Evolutionary conservation across 2,113 vertebrate genomes (phyloP).

Genomic region (Ancistrus triradiatus): DNA sequence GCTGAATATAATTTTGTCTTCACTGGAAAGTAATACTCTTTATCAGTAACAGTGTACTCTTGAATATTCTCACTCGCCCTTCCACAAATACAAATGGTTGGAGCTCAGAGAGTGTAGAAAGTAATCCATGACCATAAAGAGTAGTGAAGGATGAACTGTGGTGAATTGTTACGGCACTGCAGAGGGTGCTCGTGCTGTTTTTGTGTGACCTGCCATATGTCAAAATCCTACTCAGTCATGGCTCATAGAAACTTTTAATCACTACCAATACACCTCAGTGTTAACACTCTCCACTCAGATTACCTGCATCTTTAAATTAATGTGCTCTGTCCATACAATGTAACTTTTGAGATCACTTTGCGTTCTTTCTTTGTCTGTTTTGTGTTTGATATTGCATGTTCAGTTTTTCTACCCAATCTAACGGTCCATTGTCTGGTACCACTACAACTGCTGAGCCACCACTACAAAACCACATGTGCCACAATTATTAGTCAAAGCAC

Average conservation of each 20-base stretch:
- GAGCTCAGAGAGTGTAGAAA: slow-evolving; percentile 37
- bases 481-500: too few relatives aligned
- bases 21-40: neutral
- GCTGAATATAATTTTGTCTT: neutral
- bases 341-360: too few relatives aligned
- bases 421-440: too few relatives aligned
- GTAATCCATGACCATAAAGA: slow-evolving; percentile 52
- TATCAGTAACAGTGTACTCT: too few relatives aligned
- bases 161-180: slow-evolving; percentile 56
- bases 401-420: too few relatives aligned
- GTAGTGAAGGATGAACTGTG: slow-evolving; percentile 55
- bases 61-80: slow-evolving; percentile 6
- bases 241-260: slow-evolving; percentile 50
- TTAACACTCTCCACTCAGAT: slow-evolving; percentile 35
- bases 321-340: too few relatives aligned
- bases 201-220: slow-evolving; percentile 43
- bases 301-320: slow-evolving; percentile 29
- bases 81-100: slow-evolving; percentile 41
- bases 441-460: too few relatives aligned
- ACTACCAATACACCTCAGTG: slow-evolving; percentile 41
- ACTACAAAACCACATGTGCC: too few relatives aligned
- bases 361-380: neutral
- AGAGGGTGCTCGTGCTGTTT: slow-evolving; percentile 48
- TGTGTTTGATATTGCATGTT: too few relatives aligned
- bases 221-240: slow-evolving; percentile 52